phyloP scores from a whole-genome alignment of 2,888 invertebrate species.

The Corythucha ciliata region DNA sequence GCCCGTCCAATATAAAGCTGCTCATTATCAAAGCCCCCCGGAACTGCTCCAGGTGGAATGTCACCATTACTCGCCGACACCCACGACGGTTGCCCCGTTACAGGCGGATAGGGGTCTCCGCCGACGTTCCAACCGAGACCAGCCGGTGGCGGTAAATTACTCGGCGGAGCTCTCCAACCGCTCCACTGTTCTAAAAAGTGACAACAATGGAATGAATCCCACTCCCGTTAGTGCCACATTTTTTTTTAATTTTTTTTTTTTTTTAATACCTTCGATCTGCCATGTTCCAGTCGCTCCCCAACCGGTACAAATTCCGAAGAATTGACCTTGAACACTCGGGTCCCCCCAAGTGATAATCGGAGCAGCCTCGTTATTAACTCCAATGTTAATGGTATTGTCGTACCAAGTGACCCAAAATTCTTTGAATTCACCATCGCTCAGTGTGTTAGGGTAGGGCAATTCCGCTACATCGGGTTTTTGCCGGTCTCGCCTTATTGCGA shows the following conservation, averaged over 20 bases:
- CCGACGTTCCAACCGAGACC: conserved; percentile 24
- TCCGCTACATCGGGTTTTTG: conserved; percentile 64
- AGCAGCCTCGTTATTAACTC: conserved; percentile 38
- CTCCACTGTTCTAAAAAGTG: conserved; percentile 24
- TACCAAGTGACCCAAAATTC: conserved; percentile 80
- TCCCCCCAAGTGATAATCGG: conserved; percentile 53
- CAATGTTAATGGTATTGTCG: conserved; percentile 52
- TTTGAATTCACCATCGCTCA: conserved; percentile 63
- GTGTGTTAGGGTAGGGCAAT: conserved; percentile 59
- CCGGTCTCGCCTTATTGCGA: conserved; percentile 69
- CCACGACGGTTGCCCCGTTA: conserved; percentile 45
- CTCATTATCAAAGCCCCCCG: conserved; percentile 57
- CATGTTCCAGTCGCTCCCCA: conserved; percentile 58
- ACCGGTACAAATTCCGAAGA: conserved; percentile 54
- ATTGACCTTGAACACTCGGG: conserved; percentile 49
- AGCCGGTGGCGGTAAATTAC: conserved; percentile 7
- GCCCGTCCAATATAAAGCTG: conserved; percentile 60
- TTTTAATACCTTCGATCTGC: conserved; percentile 46
- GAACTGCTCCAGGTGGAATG: conserved; percentile 65
- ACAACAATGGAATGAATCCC: neutral
- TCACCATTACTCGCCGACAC: conserved; percentile 54
- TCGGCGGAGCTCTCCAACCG: conserved; percentile 20
- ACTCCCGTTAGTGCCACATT: too few species aligned
- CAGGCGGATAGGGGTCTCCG: conserved; percentile 38
- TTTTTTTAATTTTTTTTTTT: too few species aligned